Base-by-base conservation (phyloP, 1,140 invertebrate genomes). In the Hypsibius dujardini region DNA sequence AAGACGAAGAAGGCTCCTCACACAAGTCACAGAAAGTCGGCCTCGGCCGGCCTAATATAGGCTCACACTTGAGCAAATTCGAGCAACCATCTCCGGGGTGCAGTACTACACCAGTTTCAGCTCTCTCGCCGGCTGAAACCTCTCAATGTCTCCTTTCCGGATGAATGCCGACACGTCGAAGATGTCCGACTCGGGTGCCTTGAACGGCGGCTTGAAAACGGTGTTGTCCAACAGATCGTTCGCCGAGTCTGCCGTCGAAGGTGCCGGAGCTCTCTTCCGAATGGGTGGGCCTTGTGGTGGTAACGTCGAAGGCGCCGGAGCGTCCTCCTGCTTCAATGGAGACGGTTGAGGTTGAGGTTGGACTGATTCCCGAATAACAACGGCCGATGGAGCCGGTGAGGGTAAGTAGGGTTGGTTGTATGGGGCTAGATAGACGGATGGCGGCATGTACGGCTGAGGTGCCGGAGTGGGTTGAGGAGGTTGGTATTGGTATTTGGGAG, bases 101-200 rank as follows among this genome's bases (percentile, higher is more conserved):
- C n/a, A n/a, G n/a, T n/a, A n/a, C n/a, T n/a, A n/a, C n/a, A n/a
- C n/a, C n/a, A n/a, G n/a, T n/a, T n/a, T n/a, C n/a, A n/a, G n/a
- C n/a, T n/a, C n/a, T n/a, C n/a, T n/a, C n/a, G n/a, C n/a, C n/a
- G n/a, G n/a, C n/a, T n/a, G n/a, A n/a, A n/a, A n/a, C n/a, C n/a
- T n/a, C n/a, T n/a, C n/a, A n/a, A n/a, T n/a, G n/a, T 42, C 62
- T 3, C 62, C 62, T 67, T 67, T 67, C 45, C 62, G 12, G 42
- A 67, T 42, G 45, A 67, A 67, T 14, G 62, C 62, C 42, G 62
- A 67, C 62, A 67, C 7, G 42, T 67, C 62, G 42, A 67, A 67
- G 62, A 67, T 14, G 12, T 67, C 7, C 12, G 12, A 42, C 45
- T 42, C 42, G 12, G 62, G 62, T 42, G 62, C 7, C 42, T 67